Evolutionary conservation across 2,113 vertebrate species (phyloP), one percentile per base, ranked within the genome.

Genomic region (Malaclemys terrapin): DNA sequence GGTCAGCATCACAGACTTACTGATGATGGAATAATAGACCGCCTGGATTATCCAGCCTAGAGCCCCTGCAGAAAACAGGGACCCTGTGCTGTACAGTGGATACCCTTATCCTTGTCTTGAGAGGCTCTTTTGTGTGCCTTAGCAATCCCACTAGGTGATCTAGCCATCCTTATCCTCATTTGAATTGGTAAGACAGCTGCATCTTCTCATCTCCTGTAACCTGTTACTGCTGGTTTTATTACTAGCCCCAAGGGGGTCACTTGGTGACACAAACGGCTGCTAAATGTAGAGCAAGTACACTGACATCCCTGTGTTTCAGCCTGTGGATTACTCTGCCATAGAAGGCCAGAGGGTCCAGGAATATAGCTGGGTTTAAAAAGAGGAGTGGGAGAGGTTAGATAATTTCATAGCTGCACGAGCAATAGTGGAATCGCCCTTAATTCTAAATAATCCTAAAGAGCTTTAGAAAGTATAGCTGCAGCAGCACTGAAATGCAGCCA

Each of bases 241-340:
- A 19, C 24, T 25, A 42, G 22, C 38, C 5, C 22, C 10, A 38
- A 69, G 65, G 62, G 38, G 38, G 20, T 25, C 72, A 1, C 19
- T 42, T 10, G 38, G 22, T 75, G 72, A 42, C 22, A 75, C 5
- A 25, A 42, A 25, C 2, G 19, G 72, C 72, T 76, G 72, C 38
- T 76, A 76, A 24, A 45, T 76, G n/a, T 45, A 42, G 22, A 76
- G 22, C 72, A 76, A 24, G 22, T 3, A 42, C 72, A 24, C 10
- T 25, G n/a, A 54, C 6, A 17, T 7, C 11, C 0, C 0, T 1
- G 54, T 24, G 86, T 50, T 19, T 35, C 35, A 0, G 65, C n/a
- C 65, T 72, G 65, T 38, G 19, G 2, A 62, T 53, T 93, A 9
- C 59, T 25, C 8, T 4, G 57, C 24, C 47, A 45, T 1, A 1